Base-by-base conservation (phyloP, 2,797 vertebrate genomes). In the Brachymystax lenok region DNA sequence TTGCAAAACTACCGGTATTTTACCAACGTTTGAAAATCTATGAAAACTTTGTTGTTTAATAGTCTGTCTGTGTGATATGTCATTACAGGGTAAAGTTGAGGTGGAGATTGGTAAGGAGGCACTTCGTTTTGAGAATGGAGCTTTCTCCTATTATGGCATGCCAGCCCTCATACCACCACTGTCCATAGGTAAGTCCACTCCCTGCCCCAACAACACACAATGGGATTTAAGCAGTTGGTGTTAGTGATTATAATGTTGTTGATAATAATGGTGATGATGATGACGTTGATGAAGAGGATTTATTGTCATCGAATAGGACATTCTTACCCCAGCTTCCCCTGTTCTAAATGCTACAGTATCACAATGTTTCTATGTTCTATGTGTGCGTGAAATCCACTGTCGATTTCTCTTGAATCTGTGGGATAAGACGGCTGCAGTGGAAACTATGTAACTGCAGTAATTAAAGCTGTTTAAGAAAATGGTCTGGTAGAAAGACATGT, bases 51-150 rank as follows among this genome's bases (percentile, higher is more conserved):
- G 50, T 21, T 46, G 35, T 51, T 64, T 33, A 40, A 27, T 10
- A 13, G 63, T n/a, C 24, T 74, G 73, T 59, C 40, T 74, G 40
- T 69, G 28, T 74, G 33, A 66, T 70, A 16, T 77, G 8, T 63
- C 40, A 4, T 85, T 91, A 50, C 90, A 99, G 98, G 98, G 98
- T 61, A 97, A 97, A 74, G 97, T 99, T 85, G 97, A 98, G 86
- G 97, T 99, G 73, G 97, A 99, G 84, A 95, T 99, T 0, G 96
- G 97, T 81, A 99, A 98, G 87, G 98, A 99, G 91, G 96, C 94
- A 54, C 94, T 99, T 67, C 96, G 95, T 79, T 99, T 98, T 92
- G 97, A 99, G 91, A 99, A 99, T 0, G 97, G 97, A 80, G 97
- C 97, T 0, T 99, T 99, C 88, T 98, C 97, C 76, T 97, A 97